phyloP scores from a whole-genome alignment of 2,113 vertebrate species.

The Oceanodroma tethys region DNA sequence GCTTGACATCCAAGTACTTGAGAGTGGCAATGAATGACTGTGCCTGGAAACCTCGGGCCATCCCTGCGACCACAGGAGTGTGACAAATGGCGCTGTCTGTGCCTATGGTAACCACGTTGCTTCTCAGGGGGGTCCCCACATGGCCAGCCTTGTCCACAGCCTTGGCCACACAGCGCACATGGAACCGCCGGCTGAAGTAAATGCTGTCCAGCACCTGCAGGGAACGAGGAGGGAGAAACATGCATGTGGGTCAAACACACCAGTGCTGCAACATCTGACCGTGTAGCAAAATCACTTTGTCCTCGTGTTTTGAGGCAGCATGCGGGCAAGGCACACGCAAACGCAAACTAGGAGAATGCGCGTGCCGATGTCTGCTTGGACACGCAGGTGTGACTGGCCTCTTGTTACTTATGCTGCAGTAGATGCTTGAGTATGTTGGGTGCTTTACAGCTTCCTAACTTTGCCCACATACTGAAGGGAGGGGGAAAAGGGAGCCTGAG shows the following conservation, averaged over 20 bases:
- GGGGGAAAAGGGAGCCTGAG: neutral
- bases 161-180: constrained; percentile 93
- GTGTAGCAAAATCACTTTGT: fast-evolving
- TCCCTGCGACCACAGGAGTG: constrained; percentile 92
- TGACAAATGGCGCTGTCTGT: constrained; percentile 95
- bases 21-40: constrained; percentile 95
- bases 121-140: constrained; percentile 88
- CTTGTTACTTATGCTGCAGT: neutral
- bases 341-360: fast-evolving
- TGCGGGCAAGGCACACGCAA: fast-evolving
- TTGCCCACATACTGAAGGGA: neutral
- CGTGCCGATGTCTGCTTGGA: fast-evolving
- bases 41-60: constrained; percentile 92
- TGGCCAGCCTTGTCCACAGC: constrained; percentile 90
- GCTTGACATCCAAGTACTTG: constrained; percentile 95
- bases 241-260: fast-evolving
- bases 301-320: neutral
- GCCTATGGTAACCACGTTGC: constrained; percentile 88
- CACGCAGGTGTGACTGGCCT: neutral
- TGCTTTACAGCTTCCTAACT: neutral
- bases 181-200: constrained; percentile 96
- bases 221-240: neutral
- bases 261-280: fast-evolving
- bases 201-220: constrained; percentile 94
- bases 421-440: neutral